Base-by-base conservation (phyloP, 1,140 invertebrate species). In the Wasmannia auropunctata region DNA sequence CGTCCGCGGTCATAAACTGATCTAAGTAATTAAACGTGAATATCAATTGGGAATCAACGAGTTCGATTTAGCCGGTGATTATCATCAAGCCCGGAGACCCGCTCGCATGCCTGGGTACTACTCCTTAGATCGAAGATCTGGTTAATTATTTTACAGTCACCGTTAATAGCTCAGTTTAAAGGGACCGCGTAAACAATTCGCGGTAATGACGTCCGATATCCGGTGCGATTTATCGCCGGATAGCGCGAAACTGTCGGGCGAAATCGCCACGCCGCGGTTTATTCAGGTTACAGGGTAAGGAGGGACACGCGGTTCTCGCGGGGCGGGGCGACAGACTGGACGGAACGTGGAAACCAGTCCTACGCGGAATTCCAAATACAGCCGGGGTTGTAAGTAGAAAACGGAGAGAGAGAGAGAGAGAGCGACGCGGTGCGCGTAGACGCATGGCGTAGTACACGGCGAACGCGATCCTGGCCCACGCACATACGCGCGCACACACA, bases 361-460 rank as follows among this genome's bases (percentile, higher is more conserved):
- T 69, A 74, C 77, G 63, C 43, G 60, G 14, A 60, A 87, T 80
- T 69, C 76, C 84, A 88, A 88, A 88, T 88, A 83, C 79, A 85
- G 76, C 25, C n/a, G 49, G 77, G 67, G 43, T 80, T 80, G 70
- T 63, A n/a, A n/a, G 37, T 46, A 67, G 56, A 46, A 43, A 49
- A 31, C 69, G 85, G 51, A 74, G 72, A 69, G 85, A 56, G 77
- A 86, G 88, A n/a, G 72, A 84, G 60, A 28, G 87, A 60, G 83
- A 79, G 75, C 74, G 63, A 87, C 58, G 28, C n/a, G n/a, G n/a
- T n/a, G 14, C 67, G 62, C 58, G 84, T 88, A 88, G 37, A 46
- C 37, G 76, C 72, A 86, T 67, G 72, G 69, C 34, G 58, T 46
- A 51, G 43, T 11, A 11, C 34, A 37, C 43, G 75, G 67, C 60